These are phyloP conservation scores for Lepus americanus DNA, from an alignment of 2,113 vertebrate species.

Conservation along the genomic window DNA sequence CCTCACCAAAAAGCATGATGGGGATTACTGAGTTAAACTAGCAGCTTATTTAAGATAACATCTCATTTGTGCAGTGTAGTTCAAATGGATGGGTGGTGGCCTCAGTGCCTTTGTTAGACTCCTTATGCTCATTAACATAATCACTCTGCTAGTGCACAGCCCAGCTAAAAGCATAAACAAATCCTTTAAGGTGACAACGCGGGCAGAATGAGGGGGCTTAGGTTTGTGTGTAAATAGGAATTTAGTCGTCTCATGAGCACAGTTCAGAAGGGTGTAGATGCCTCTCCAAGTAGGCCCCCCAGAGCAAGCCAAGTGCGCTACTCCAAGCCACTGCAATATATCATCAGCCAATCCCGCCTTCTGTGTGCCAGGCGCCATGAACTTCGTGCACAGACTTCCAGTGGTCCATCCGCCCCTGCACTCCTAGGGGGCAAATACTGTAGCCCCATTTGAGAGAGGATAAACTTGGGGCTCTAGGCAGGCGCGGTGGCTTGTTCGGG, in stretches of 20 bases:
- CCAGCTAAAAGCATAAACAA: conserved; percentile 74
- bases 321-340: not conserved
- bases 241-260: conserved; percentile 63
- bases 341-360: not conserved
- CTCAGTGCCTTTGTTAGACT: conserved; percentile 74
- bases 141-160: conserved; percentile 73
- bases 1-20: conserved; percentile 75
- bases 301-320: not conserved
- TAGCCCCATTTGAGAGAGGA: not conserved
- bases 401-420: rapidly evolving
- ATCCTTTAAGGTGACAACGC: conserved; percentile 72
- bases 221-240: conserved; percentile 69
- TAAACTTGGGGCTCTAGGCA: not conserved
- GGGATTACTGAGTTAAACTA: conserved; percentile 81
- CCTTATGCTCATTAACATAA: conserved; percentile 80
- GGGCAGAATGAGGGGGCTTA: conserved; percentile 56
- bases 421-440: rapidly evolving
- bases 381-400: rapidly evolving
- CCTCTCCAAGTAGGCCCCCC: not conserved
- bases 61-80: conserved; percentile 81
- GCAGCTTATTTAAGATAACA: conserved; percentile 82
- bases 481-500: not conserved
- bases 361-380: not conserved
- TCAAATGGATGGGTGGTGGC: conserved; percentile 79
- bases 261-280: not conserved